Evolutionary conservation across 2,113 vertebrate genomes (phyloP), one percentile per base, ranked within the genome.

Genomic region (Amphilophus citrinellus): DNA sequence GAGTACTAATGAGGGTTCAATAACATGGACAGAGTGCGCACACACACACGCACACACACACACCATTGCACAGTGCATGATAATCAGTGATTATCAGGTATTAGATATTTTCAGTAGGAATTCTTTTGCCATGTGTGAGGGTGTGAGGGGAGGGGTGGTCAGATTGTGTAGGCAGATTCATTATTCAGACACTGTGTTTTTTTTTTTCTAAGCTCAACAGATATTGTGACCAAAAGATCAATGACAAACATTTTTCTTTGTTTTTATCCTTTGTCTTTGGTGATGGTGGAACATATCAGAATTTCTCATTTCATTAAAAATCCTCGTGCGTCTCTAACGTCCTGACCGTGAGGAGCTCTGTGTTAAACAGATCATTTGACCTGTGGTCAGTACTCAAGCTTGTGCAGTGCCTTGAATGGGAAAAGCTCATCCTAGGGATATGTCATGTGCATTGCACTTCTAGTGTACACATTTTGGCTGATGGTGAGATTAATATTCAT

Each of bases 1-100:
- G 22, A 10, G 56, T 76, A 65, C 61, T 87, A 88, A 78, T 56
- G 53, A 84, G 39, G 39, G 3, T 56, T 86, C 83, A 65, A 77
- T 87, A 77, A 58, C 59, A 76, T 27, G 57, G 60, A 75, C 24
- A 13, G 35, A 80, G 27, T 18, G n/a, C 27, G 27, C 27, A 87
- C 8, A 50, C 53, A 7, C 18, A 4, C 60, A 61, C 61, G 10
- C 5, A 68, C 22, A 18, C 14, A 47, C 22, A 27, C 3, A 0
- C 1, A 50, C 42, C 47, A 71, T 50, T 50, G 66, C 30, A 62
- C 5, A 9, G 8, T 17, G 24, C 56, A 58, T 22, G 39, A 17
- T 68, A 50, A 77, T 83, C 24, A 32, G 11, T 42, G 14, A 84
- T 78, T 24, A 81, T 37, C 60, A 63, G 27, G 24, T 18, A 27